Evolutionary conservation across 1,140 invertebrate genomes (phyloP), one percentile per base, ranked within the genome.

Genomic region (Magallana gigas): DNA sequence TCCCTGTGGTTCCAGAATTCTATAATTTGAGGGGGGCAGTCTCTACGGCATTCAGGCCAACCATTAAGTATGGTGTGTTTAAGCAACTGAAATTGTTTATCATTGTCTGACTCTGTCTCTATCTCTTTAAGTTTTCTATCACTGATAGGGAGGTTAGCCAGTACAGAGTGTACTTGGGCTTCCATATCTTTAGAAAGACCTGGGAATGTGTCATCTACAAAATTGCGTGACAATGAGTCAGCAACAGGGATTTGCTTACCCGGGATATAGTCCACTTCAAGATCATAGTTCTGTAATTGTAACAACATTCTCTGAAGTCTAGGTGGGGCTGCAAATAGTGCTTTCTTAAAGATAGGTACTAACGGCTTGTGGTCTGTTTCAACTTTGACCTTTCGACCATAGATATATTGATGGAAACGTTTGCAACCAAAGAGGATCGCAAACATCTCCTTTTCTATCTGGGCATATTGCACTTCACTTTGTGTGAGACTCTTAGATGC

Each of bases 361-460:
- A 90, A 71, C 1, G 90, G 84, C 68, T 89, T 89, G 56, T 90
- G 90, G 68, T 90, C 88, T 57, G 59, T 86, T 36, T 90, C 59
- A 36, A 90, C 76, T 36, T 36, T 36, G 36, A 36, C 36, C 36
- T 36, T 36, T 36, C 36, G 3, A 36, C 36, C 36, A 36, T 36
- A 36, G 36, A 36, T 36, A 36, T 36, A 36, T 36, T 36, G 36
- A 36, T 36, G 36, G 36, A 36, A 36, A 36, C 36, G 36, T 36
- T 36, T 1, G 36, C 36, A 1, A 36, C 36, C 36, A 36, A 36
- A 36, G 36, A 36, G 36, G 36, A 36, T 36, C 36, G 3, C 36
- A 36, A 36, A 36, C 36, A n/a, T 57, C 4, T 96, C 95, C 84
- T 94, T 93, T 85, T 96, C 95, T 1, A 95, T 93, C 90, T 95